These are phyloP conservation scores for Pipistrellus kuhlii DNA, from an alignment of 2,797 vertebrate species.

Conservation along the genomic window DNA sequence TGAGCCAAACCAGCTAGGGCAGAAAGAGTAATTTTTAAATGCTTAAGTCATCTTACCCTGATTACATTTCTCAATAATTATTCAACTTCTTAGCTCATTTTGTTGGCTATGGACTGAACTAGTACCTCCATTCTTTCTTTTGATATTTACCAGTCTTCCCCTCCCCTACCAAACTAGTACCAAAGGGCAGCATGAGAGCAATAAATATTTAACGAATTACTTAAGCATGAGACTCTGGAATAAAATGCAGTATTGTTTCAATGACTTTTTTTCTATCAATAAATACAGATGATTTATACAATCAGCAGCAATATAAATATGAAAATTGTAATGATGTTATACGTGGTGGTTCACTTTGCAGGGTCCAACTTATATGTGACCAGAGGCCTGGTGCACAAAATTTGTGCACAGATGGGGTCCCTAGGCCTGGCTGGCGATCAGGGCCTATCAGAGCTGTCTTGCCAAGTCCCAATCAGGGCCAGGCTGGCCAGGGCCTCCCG, in stretches of 20 bases:
- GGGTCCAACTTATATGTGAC: neutral
- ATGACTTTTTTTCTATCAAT: neutral
- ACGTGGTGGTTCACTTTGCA: neutral
- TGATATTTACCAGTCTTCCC: neutral
- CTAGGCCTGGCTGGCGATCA: too few species aligned
- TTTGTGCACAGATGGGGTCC: too few species aligned
- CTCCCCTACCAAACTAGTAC: neutral
- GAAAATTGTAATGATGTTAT: neutral
- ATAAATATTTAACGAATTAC: neutral
- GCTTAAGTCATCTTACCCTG: slow-evolving; percentile 17
- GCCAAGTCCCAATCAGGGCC: too few species aligned
- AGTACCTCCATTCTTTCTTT: neutral
- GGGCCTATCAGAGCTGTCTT: too few species aligned
- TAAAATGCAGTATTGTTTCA: neutral
- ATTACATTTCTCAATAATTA: slow-evolving; percentile 32
- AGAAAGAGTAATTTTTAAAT: slow-evolving; percentile 51
- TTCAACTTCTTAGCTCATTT: slow-evolving; percentile 25
- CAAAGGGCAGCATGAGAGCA: neutral
- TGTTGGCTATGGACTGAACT: neutral
- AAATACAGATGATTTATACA: neutral
- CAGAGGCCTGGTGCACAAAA: too few species aligned
- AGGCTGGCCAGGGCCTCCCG: too few species aligned
- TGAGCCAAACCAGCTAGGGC: too few species aligned
- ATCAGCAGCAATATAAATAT: slow-evolving; percentile 3
- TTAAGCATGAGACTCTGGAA: neutral